Conservation (phyloP, 2,888 invertebrate species). For the Stenichneumon culpator region DNA sequence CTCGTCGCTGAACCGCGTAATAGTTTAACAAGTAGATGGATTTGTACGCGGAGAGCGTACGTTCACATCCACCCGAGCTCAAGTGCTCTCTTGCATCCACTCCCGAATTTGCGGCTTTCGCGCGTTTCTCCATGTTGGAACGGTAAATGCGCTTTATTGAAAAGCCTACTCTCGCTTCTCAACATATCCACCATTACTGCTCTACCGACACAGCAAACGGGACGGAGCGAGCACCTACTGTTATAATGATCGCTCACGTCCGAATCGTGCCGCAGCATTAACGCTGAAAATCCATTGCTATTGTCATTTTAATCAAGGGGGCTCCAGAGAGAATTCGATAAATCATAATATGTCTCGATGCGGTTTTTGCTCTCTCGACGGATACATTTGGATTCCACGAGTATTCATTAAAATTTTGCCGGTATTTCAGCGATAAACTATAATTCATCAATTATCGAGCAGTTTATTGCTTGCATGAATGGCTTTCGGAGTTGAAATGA, state of each 20-base stretch:
- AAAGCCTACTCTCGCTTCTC: conserved; percentile 33
- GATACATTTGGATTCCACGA: background rate
- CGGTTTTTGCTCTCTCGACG: background rate
- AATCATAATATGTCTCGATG: background rate
- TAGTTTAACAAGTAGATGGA: conserved; percentile 28
- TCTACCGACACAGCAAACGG: background rate
- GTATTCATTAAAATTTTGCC: background rate
- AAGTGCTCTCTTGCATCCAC: conserved; percentile 62
- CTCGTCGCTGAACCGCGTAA: conserved; percentile 5
- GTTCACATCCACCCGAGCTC: conserved; percentile 46
- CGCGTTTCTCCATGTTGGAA: conserved; percentile 30
- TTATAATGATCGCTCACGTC: conserved; percentile 22
- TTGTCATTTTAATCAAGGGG: background rate
- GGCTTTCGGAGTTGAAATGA: background rate
- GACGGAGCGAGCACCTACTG: background rate
- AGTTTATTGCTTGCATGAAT: background rate
- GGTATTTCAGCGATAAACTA: background rate
- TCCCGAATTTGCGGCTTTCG: conserved; percentile 69
- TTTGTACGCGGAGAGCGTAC: conserved; percentile 18
- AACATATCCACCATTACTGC: background rate
- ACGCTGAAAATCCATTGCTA: background rate
- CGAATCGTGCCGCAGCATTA: background rate
- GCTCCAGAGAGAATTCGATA: background rate
- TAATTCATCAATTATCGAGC: background rate
- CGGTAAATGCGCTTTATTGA: conserved; percentile 66